Percentiles rank a stretch among this genome's conserved stretches.
Evolutionary conservation across 2,888 invertebrate species (phyloP).

Genomic region (Pherbina coryleti): DNA sequence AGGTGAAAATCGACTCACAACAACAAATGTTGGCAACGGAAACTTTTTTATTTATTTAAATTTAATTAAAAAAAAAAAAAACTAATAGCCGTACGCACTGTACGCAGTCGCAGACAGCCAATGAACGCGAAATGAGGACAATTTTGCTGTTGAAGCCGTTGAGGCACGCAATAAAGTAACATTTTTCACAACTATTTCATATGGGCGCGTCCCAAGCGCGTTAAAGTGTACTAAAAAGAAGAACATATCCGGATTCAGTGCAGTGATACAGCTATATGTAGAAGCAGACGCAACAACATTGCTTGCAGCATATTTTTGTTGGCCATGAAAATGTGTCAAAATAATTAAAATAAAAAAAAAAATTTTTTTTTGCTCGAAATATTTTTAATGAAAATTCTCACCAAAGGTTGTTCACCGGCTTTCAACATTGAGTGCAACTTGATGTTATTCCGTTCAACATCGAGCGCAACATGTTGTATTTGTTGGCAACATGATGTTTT

Average conservation of each 20-base stretch:
- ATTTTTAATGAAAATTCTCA: not conserved
- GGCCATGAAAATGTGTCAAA: conserved; percentile 14
- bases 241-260: too few relatives aligned
- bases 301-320: not conserved
- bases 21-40: not conserved
- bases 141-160: not conserved
- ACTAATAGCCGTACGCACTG: not conserved
- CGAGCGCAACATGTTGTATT: too few relatives aligned
- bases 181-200: not conserved
- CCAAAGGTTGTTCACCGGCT: not conserved
- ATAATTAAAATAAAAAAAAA: not conserved
- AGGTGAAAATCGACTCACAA: not conserved
- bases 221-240: too few relatives aligned
- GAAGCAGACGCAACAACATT: not conserved
- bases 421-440: not conserved
- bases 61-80: not conserved
- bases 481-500: too few relatives aligned
- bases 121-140: conserved; percentile 14
- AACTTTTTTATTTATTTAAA: conserved; percentile 9
- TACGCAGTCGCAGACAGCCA: not conserved
- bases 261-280: too few relatives aligned
- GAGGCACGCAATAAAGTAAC: not conserved
- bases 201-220: not conserved
- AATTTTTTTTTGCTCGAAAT: not conserved
- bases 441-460: not conserved